Evolutionary conservation across 2,888 invertebrate genomes (phyloP).

Genomic region (Zootermopsis nevadensis): DNA sequence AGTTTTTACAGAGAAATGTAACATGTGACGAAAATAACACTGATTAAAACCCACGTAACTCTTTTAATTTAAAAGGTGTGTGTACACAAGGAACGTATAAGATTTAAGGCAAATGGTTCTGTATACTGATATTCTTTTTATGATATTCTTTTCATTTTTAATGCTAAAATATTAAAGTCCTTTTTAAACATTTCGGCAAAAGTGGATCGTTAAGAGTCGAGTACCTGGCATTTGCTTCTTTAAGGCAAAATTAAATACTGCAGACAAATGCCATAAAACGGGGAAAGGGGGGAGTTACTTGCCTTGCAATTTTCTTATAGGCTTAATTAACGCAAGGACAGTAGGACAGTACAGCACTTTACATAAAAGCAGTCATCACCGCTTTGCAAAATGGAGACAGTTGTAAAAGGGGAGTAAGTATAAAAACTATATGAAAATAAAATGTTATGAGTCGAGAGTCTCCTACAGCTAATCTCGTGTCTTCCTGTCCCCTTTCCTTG

Average conservation of each 20-base stretch:
- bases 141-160: background rate
- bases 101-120: too few species aligned
- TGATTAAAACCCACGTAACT: too few species aligned
- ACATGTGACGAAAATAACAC: too few species aligned
- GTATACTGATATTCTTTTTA: too few species aligned
- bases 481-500: background rate
- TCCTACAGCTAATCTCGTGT: background rate
- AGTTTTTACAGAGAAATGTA: too few species aligned
- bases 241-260: background rate
- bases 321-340: background rate
- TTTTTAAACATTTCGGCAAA: background rate
- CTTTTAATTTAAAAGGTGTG: too few species aligned
- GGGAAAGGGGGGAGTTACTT: background rate
- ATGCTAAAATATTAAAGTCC: background rate
- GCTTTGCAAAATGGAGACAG: background rate
- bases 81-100: too few species aligned
- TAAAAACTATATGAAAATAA: background rate
- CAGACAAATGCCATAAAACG: background rate
- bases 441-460: background rate
- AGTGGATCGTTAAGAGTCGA: background rate
- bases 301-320: constrained; percentile 7
- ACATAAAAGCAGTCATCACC: background rate
- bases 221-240: background rate
- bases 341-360: background rate
- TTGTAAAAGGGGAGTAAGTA: background rate